Evolutionary conservation across 2,888 invertebrate genomes (phyloP).

Genomic region (Chrysotoxum bicinctum): DNA sequence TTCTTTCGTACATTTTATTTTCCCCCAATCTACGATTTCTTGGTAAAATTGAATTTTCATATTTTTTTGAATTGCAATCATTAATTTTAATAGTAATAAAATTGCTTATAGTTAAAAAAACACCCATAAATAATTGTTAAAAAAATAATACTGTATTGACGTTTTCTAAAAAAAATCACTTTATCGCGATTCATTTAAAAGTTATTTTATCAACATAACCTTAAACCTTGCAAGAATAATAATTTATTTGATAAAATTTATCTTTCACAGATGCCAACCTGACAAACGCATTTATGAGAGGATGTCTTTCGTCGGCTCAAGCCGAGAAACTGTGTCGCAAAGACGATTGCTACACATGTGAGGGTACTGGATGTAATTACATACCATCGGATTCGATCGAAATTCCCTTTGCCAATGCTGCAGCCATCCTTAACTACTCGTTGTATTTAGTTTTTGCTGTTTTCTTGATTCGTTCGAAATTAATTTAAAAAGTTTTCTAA

Average conservation of each 20-base stretch:
- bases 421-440: conserved; percentile 70
- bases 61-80: too few relatives aligned
- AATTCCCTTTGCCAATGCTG: conserved; percentile 78
- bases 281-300: conserved; percentile 77
- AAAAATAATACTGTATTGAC: too few relatives aligned
- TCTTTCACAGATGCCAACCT: conserved; percentile 36
- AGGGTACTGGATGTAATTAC: conserved; percentile 79
- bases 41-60: too few relatives aligned
- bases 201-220: too few relatives aligned
- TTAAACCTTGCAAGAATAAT: too few relatives aligned
- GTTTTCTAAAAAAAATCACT: too few relatives aligned
- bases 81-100: too few relatives aligned
- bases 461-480: conserved; percentile 44
- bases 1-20: too few relatives aligned
- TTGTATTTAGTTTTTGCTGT: conserved; percentile 73
- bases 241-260: conserved; percentile 10
- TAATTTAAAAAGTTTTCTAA: conserved; percentile 16
- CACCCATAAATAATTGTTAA: too few relatives aligned
- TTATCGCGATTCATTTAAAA: too few relatives aligned
- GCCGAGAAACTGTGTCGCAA: conserved; percentile 76
- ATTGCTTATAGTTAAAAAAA: too few relatives aligned
- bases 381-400: conserved; percentile 73
- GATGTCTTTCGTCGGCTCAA: conserved; percentile 77
- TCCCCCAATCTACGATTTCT: too few relatives aligned
- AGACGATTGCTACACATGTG: conserved; percentile 77